These are phyloP conservation scores for Procambarus clarkii DNA, from an alignment of 1,140 invertebrate species.

Conservation along the genomic window DNA sequence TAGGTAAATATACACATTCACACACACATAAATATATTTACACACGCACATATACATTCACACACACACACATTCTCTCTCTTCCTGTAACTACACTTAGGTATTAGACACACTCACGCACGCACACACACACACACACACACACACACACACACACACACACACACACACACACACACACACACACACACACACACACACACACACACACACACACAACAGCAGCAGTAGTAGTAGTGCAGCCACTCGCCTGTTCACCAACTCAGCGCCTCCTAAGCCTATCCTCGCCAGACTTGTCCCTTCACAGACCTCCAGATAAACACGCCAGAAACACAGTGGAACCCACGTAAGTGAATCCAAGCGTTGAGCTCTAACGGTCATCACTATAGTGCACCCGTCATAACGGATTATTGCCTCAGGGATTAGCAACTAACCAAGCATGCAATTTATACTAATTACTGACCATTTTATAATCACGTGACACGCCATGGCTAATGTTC, in stretches of 20 bases:
- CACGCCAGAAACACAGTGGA: not conserved
- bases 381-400: not conserved
- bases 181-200: constrained; percentile 27
- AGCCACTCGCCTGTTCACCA: not conserved
- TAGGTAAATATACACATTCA: too few relatives aligned
- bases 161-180: constrained; percentile 22
- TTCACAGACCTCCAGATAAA: not conserved
- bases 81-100: too few relatives aligned
- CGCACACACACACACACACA: too few relatives aligned
- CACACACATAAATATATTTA: too few relatives aligned
- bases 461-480: not conserved
- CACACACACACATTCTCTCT: too few relatives aligned
- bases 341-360: not conserved
- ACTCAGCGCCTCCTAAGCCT: not conserved
- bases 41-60: too few relatives aligned
- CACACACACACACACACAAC: constrained; percentile 26
- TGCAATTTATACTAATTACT: not conserved
- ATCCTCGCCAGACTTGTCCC: not conserved
- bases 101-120: too few relatives aligned
- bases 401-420: not conserved
- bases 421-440: not conserved
- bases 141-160: not conserved
- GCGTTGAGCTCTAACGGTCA: not conserved
- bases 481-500: too few relatives aligned
- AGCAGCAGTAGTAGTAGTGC: not conserved